These are phyloP conservation scores for Isaurus tuberculatus DNA, from an alignment of 92 coral and sea anemone species.

Conservation along the genomic window DNA sequence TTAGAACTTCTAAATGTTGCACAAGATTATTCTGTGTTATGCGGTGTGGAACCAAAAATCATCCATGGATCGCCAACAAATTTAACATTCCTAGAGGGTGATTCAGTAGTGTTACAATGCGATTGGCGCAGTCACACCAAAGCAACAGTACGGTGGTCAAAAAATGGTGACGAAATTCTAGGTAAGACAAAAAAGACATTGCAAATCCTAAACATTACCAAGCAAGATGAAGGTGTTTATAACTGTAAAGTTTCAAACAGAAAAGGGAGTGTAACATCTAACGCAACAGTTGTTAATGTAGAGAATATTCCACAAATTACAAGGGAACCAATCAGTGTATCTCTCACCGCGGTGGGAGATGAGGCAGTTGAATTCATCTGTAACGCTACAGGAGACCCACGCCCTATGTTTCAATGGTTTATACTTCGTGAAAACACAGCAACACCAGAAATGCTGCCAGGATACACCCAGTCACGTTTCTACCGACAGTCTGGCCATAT, in stretches of 20 bases:
- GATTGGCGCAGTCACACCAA: conserved; percentile 34
- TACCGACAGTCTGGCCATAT: background rate
- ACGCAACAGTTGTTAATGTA: conserved; percentile 53
- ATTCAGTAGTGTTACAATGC: conserved; percentile 20
- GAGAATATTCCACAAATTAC: conserved; percentile 56
- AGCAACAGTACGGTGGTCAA: conserved; percentile 49
- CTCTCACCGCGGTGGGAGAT: conserved; percentile 20
- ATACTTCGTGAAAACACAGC: conserved; percentile 44
- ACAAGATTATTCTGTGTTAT: conserved; percentile 52
- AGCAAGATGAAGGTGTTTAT: conserved; percentile 56
- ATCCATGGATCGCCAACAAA: conserved; percentile 33
- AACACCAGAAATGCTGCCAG: conserved; percentile 8
- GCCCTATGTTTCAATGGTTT: conserved; percentile 60
- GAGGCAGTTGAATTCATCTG: conserved; percentile 42
- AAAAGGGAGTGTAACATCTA: conserved; percentile 48
- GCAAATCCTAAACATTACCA: conserved; percentile 37
- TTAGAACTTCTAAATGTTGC: conserved; percentile 25
- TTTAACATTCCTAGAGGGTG: conserved; percentile 24
- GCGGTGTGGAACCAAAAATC: conserved; percentile 53
- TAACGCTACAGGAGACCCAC: conserved; percentile 56
- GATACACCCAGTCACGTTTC: conserved; percentile 33
- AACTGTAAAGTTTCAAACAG: conserved; percentile 55
- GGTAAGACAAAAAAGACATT: conserved; percentile 22
- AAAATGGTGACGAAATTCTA: conserved; percentile 40
- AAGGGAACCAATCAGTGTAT: conserved; percentile 36